Base-by-base conservation (phyloP, 2,888 invertebrate species). In the Corbicula japonica region DNA sequence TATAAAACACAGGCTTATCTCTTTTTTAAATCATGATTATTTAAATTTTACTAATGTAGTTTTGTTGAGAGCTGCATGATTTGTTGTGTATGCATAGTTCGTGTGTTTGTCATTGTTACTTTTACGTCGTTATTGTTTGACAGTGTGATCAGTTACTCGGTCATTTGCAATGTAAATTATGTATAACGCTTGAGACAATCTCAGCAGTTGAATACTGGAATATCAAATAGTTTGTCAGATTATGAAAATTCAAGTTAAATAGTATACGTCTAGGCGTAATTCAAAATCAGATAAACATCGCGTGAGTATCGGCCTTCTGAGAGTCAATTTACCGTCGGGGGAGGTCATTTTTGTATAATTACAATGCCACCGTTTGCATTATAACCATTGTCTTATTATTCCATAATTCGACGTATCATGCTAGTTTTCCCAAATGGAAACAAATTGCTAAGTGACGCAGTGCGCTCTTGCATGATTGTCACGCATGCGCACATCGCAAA, bases 311-410 rank as follows among this genome's bases (percentile, higher is more conserved):
- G n/a, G n/a, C 54, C 66, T 54, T 54, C 10, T 28, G 66, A 54
- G 66, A 54, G 0, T 0, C 32, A 12, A 18, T 2, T 52, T 35
- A 38, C 6, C 66, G 15, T 52, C 66, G 18, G 12, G 71, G 60
- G 73, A 74, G 56, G 58, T 58, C 48, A 60, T 66, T 60, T 58
- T 58, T 60, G 66, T 58, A 60, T 66, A 60, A 74, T 74, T 74
- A 65, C 66, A 21, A 30, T 74, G 58, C 60, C 66, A 46, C 48
- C 60, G 65, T 56, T 72, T 74, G 60, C 73, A 66, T 66, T 66
- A 66, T 66, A 66, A 34, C 66, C 28, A 74, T 74, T 66, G 73
- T 74, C 73, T 74, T 74, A 48, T 74, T 74, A 66, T 74, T 66
- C 73, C 32, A 48, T 50, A 74, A 74, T 74, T 74, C 66, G 58